These are phyloP conservation scores for Trididemnum clinides DNA, from an alignment of 23 tunicate species.

Conservation along the genomic window DNA sequence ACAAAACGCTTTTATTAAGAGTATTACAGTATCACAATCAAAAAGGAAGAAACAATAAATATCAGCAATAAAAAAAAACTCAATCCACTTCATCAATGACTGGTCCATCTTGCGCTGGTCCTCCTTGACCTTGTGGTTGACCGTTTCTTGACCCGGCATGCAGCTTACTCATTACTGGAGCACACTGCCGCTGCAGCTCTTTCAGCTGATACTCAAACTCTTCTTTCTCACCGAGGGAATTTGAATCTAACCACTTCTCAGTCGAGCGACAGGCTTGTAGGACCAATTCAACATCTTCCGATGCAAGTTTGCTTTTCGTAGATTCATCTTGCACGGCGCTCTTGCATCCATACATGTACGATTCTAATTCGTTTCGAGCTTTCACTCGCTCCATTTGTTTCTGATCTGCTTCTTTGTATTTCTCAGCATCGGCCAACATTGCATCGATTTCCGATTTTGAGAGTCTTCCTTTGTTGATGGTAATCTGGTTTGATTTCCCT, in stretches of 20 bases:
- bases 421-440: constrained; percentile 70
- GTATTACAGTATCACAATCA: too few species aligned
- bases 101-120: constrained; percentile 6
- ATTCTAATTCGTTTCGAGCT: constrained; percentile 55
- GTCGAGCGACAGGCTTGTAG: constrained; percentile 16
- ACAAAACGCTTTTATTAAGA: too few species aligned
- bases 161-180: constrained; percentile 48
- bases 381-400: constrained; percentile 44
- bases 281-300: constrained; percentile 42
- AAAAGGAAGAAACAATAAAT: too few species aligned
- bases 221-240: constrained; percentile 53
- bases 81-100: constrained; percentile 20
- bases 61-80: too few species aligned
- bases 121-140: neutral
- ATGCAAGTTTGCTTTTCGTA: constrained; percentile 11
- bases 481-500: constrained; percentile 76
- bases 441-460: constrained; percentile 58
- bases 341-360: constrained; percentile 49
- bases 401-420: constrained; percentile 61
- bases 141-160: neutral
- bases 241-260: constrained; percentile 58
- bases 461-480: constrained; percentile 70
- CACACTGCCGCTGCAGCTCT: constrained; percentile 39
- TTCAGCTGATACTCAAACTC: constrained; percentile 53
- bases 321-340: constrained; percentile 34